Percentiles rank a stretch among this genome's conserved stretches.
Evolutionary conservation across 2,888 invertebrate species (phyloP).

Genomic region (Biston stratarius): DNA sequence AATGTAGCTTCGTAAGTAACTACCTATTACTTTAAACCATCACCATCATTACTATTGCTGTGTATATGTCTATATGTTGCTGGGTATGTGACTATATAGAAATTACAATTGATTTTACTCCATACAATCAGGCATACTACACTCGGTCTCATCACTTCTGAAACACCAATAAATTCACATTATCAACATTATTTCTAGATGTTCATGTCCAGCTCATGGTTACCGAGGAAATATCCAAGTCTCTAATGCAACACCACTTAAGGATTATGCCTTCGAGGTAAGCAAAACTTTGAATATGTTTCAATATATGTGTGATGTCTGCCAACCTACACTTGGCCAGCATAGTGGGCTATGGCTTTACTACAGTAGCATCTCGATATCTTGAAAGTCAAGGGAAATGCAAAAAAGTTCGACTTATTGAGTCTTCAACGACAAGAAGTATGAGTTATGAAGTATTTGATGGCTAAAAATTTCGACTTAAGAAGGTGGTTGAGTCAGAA

Average conservation of each 20-base stretch:
- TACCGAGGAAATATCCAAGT: conserved; percentile 83
- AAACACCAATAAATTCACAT: not conserved
- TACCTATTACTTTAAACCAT: not conserved
- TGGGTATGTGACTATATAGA: not conserved
- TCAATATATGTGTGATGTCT: too few relatives aligned
- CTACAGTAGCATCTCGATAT: too few relatives aligned
- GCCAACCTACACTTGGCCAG: too few relatives aligned
- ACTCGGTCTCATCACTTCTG: not conserved
- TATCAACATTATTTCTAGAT: conserved; percentile 65
- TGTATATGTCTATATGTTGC: not conserved
- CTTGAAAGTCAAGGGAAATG: too few relatives aligned
- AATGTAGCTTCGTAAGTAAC: conserved; percentile 89
- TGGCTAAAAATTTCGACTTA: too few relatives aligned
- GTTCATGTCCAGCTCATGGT: conserved; percentile 92
- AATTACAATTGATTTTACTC: too few relatives aligned
- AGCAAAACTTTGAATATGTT: conserved; percentile 27
- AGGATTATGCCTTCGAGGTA: conserved; percentile 94
- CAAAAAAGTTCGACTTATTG: too few relatives aligned
- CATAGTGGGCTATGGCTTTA: too few relatives aligned
- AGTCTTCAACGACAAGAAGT: too few relatives aligned
- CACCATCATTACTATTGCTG: not conserved
- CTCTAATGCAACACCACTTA: conserved; percentile 82
- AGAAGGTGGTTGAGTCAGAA: too few relatives aligned
- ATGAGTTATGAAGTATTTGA: too few relatives aligned
- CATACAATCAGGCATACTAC: not conserved